phyloP scores from a whole-genome alignment of 2,113 vertebrate species.

The Panthera tigris region DNA sequence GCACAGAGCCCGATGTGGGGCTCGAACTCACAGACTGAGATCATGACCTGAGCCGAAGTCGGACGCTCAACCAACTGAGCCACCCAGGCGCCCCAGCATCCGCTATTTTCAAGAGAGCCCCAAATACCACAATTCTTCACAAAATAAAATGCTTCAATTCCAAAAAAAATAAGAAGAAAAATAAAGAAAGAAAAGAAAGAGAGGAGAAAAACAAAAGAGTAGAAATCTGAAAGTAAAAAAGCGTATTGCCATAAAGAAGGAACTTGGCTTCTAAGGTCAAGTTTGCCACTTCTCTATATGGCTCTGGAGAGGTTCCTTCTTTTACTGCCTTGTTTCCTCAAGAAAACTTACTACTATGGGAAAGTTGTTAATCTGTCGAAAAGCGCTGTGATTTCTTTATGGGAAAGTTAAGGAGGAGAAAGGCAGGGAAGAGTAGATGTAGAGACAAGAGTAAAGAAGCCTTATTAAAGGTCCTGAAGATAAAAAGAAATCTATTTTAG shows the following conservation, averaged over 20 bases:
- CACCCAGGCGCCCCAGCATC: no score
- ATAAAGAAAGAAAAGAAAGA: background rate
- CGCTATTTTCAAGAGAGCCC: background rate
- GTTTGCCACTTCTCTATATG: background rate
- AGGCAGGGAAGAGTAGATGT: background rate
- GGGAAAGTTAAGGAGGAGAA: background rate
- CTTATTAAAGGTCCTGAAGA: background rate
- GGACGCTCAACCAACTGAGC: no score
- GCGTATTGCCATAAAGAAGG: background rate
- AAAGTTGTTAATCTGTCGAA: background rate
- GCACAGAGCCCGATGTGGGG: no score
- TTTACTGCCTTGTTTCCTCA: background rate
- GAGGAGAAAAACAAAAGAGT: background rate
- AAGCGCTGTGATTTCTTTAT: background rate
- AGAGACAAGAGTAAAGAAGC: background rate
- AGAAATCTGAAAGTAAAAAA: background rate
- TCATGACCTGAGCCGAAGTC: no score
- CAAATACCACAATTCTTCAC: background rate
- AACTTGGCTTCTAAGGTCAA: background rate
- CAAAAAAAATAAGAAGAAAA: background rate
- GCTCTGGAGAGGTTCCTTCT: background rate
- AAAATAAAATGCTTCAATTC: conserved; percentile 27
- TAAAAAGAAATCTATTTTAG: background rate
- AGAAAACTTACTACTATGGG: background rate
- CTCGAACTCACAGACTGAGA: no score